These are phyloP conservation scores for Pyrgilauda ruficollis DNA, from an alignment of 2,113 vertebrate species.

Conservation along the genomic window DNA sequence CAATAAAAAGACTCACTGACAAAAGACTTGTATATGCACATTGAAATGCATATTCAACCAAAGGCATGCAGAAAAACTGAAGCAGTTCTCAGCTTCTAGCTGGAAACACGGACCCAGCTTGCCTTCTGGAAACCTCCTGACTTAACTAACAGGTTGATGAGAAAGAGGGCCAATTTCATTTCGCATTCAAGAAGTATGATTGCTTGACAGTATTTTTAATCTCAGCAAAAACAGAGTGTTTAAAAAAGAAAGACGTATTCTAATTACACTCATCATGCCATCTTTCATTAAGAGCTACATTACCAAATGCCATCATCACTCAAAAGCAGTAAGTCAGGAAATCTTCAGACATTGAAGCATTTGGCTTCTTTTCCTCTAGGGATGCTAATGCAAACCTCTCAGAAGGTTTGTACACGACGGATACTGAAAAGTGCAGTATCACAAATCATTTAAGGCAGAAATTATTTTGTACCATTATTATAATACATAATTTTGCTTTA, in stretches of 20 bases:
- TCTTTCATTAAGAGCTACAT: conserved; percentile 31
- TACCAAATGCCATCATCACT: conserved; percentile 39
- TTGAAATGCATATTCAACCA: not conserved
- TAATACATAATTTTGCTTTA: not conserved
- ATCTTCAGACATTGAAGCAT: conserved; percentile 26
- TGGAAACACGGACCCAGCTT: not conserved
- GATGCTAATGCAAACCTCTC: conserved; percentile 16
- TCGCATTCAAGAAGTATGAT: not conserved
- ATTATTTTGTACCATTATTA: conserved; percentile 15
- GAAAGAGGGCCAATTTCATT: not conserved
- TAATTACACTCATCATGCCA: conserved; percentile 14
- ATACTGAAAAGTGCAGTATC: not conserved
- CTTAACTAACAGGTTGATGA: not conserved
- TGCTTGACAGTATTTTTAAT: conserved; percentile 4
- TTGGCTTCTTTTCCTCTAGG: not conserved
- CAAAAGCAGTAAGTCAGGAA: conserved; percentile 36
- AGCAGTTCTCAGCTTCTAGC: not conserved
- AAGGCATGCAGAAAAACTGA: not conserved
- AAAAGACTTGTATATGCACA: not conserved
- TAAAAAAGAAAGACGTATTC: conserved; percentile 29
- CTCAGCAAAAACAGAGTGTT: not conserved
- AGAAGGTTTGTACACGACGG: not conserved
- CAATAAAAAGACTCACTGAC: not conserved
- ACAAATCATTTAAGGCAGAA: not conserved
- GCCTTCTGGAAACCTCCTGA: not conserved